Evolutionary conservation across 2,888 invertebrate genomes (phyloP), one percentile per base, ranked within the genome.

Genomic region (Actias luna): DNA sequence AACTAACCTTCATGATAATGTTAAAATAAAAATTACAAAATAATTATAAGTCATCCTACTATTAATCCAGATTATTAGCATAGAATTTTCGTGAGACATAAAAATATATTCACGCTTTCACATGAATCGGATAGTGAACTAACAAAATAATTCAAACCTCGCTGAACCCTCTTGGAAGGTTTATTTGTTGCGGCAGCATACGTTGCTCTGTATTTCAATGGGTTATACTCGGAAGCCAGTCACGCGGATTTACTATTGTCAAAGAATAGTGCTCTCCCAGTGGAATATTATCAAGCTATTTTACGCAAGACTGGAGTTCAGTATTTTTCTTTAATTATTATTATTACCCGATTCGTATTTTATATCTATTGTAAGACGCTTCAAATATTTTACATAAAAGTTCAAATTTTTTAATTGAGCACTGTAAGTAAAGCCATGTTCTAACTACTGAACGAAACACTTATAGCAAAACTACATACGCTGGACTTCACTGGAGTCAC

Each of bases 181-280:
- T 25, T 61, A 39, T 55, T 65, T 71, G 62, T 64, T 61, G 58
- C 59, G 58, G 52, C 52, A 36, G 25, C 57, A 63, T 63, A 65
- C 64, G 58, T 52, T 60, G 68, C 59, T 60, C 61, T 65, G 57
- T 61, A 66, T 67, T 75, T 73, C 67, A 70, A 66, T 66, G 64
- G 66, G 60, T 64, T 64, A 64, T 64, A 64, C 70, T 69, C 64
- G 65, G 67, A 67, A 69, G 58, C 67, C 67, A 68, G 71, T 68
- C 68, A 73, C 65, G 70, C 69, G 70, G 58, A 65, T 62, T 64
- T 57, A 61, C 66, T 65, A 66, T 65, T 66, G 70, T 68, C 62
- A 69, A 65, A 66, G 63, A 63, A 62, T 61, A 57, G 33, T 60
- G 36, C 42, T 33, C 42, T 33, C 58, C 60, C 60, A 63, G 39